Percentiles rank a stretch among this genome's conserved stretches.
Evolutionary conservation across 1,140 invertebrate species (phyloP).

Genomic region (Drosophila pachea): DNA sequence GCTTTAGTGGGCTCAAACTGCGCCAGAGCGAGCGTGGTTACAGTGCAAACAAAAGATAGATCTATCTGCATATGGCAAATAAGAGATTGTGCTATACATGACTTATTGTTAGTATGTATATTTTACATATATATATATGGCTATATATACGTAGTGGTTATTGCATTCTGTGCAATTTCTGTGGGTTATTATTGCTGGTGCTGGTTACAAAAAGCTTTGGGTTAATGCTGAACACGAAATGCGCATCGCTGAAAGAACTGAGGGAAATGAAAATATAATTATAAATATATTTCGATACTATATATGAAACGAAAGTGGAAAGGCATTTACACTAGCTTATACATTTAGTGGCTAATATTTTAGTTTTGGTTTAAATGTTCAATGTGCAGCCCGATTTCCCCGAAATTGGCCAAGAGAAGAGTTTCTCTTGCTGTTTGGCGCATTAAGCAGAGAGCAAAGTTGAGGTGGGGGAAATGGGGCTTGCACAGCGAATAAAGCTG

Average conservation of each 20-base stretch:
- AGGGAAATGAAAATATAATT: constrained; percentile 33
- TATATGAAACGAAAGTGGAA: constrained; percentile 22
- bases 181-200: constrained; percentile 41
- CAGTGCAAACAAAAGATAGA: constrained; percentile 60
- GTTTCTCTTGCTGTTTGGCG: background rate
- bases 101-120: constrained; percentile 26
- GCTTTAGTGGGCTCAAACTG: constrained; percentile 59
- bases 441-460: constrained; percentile 2
- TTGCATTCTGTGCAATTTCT: constrained; percentile 29
- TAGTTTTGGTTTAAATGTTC: constrained; percentile 42
- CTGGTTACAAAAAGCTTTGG: constrained; percentile 60
- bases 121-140: constrained; percentile 32
- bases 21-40: constrained; percentile 32
- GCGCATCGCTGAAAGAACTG: constrained; percentile 9
- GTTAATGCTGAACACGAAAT: constrained; percentile 3
- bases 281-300: constrained; percentile 16
- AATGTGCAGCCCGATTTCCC: constrained; percentile 63
- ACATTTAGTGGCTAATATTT: constrained; percentile 65
- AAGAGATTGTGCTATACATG: constrained; percentile 7
- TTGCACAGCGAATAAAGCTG: constrained; percentile 56
- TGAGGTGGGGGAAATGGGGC: constrained; percentile 20
- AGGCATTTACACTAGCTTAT: constrained; percentile 66
- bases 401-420: constrained; percentile 10
- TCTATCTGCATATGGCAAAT: constrained; percentile 28
- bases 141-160: constrained; percentile 45